Evolutionary conservation across 2,113 vertebrate genomes (phyloP).

Genomic region (Physeter macrocephalus): DNA sequence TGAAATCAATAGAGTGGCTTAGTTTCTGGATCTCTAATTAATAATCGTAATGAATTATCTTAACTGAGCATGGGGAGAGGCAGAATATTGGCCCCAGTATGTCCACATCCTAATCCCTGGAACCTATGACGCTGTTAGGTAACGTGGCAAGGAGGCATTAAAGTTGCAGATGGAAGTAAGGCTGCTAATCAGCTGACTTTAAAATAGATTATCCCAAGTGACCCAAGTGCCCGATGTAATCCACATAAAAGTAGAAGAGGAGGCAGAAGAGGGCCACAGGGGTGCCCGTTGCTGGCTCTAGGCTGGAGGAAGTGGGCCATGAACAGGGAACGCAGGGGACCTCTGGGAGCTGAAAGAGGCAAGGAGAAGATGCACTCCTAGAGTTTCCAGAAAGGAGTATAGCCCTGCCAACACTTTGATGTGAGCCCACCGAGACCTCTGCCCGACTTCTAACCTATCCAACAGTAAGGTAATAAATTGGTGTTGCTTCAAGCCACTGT

Average conservation of each 20-base stretch:
- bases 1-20: background rate
- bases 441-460: background rate
- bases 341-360: background rate
- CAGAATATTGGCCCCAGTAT: background rate
- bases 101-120: background rate
- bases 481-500: background rate
- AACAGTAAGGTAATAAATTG: background rate
- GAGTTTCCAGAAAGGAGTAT: too few relatives aligned
- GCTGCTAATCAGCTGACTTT: too few relatives aligned
- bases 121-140: too few relatives aligned
- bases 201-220: too few relatives aligned
- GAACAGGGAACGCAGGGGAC: background rate
- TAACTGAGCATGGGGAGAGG: background rate
- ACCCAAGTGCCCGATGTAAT: background rate
- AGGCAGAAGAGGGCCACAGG: background rate
- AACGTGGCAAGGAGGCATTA: too few relatives aligned
- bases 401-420: background rate
- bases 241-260: background rate
- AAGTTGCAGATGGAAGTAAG: too few relatives aligned
- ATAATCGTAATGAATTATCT: background rate
- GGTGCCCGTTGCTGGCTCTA: background rate
- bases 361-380: too few relatives aligned
- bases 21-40: background rate
- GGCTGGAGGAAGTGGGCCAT: too few relatives aligned
- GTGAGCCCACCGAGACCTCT: background rate